Evolutionary conservation across 2,888 invertebrate genomes (phyloP), one percentile per base, ranked within the genome.

Genomic region (Sinhomidia bicolor): DNA sequence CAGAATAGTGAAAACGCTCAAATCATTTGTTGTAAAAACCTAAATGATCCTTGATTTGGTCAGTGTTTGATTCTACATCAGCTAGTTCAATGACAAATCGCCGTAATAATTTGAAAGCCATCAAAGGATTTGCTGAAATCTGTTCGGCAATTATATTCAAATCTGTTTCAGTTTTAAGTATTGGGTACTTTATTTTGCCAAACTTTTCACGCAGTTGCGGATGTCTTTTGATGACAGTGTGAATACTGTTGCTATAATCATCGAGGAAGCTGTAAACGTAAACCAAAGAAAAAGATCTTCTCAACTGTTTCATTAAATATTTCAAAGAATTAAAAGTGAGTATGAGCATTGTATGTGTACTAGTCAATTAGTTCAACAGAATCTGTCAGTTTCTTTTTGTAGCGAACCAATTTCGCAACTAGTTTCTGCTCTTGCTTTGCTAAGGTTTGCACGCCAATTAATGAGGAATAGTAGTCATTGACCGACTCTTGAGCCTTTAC

Each of bases 401-500:
- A 91, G 12, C 89, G 86, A 9, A 60, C 51, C 32, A 91, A 17
- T 17, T 87, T 89, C 0, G 51, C 17, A 0, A 92, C 79, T 65
- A 91, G 78, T 54, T 91, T 54, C 62, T 91, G 91, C 36, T 92
- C 92, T n/a, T 84, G 81, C 62, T 65, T 82, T n/a, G 88, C 90
- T 41, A 92, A 80, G 62, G 89, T 90, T 57, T 92, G 91, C 17
- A 92, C 79, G 12, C 91, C 91, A 23, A 90, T 79, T 9, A 91
- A 62, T 0, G 92, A 92, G 0, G 91, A 91, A 88, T 91, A 91
- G 76, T 92, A 91, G 29, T 92, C n/a, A n/a, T n/a, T n/a, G n/a
- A n/a, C n/a, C 91, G 10, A 88, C 78, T 14, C 57, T 17, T 36
- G 44, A 26, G 4, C 9, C 44, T 23, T 23, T 29, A n/a, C 12